phyloP scores from a whole-genome alignment of 1,140 invertebrate genomes.

The Drosophila erecta region DNA sequence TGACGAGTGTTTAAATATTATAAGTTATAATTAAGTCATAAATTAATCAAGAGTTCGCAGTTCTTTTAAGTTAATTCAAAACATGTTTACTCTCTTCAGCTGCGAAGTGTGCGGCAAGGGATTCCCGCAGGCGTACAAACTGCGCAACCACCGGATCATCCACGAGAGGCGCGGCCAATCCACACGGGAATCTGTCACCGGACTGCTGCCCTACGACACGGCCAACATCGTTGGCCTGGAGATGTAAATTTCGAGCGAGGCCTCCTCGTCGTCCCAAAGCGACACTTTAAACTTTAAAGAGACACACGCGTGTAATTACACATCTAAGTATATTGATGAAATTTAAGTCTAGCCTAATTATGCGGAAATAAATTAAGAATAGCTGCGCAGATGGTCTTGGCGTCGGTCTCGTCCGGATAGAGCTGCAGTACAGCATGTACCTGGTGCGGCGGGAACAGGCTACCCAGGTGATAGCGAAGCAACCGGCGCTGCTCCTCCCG shows the following conservation, averaged over 20 bases:
- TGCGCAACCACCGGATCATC: constrained; percentile 73
- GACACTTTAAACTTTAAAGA: constrained; percentile 25
- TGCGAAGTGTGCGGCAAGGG: constrained; percentile 82
- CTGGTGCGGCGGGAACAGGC: constrained; percentile 94
- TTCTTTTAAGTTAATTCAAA: neutral
- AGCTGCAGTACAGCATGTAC: constrained; percentile 93
- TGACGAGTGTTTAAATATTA: neutral
- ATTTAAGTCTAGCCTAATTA: constrained; percentile 75
- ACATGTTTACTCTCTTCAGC: constrained; percentile 11
- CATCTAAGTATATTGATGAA: constrained; percentile 66
- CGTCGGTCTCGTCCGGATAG: constrained; percentile 94
- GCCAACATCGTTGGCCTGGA: constrained; percentile 57
- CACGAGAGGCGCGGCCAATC: constrained; percentile 53
- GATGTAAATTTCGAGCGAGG: constrained; percentile 36
- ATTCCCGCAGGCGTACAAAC: constrained; percentile 74
- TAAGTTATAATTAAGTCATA: neutral
- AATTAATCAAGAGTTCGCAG: neutral
- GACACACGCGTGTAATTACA: constrained; percentile 40
- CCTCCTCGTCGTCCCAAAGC: neutral
- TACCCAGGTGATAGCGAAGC: constrained; percentile 93
- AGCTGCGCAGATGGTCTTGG: constrained; percentile 94
- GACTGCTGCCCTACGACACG: constrained; percentile 47
- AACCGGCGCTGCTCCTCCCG: constrained; percentile 89
- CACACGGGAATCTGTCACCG: constrained; percentile 30
- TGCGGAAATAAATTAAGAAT: constrained; percentile 91